phyloP scores from a whole-genome alignment of 2,113 vertebrate genomes.

The Delphinus delphis region DNA sequence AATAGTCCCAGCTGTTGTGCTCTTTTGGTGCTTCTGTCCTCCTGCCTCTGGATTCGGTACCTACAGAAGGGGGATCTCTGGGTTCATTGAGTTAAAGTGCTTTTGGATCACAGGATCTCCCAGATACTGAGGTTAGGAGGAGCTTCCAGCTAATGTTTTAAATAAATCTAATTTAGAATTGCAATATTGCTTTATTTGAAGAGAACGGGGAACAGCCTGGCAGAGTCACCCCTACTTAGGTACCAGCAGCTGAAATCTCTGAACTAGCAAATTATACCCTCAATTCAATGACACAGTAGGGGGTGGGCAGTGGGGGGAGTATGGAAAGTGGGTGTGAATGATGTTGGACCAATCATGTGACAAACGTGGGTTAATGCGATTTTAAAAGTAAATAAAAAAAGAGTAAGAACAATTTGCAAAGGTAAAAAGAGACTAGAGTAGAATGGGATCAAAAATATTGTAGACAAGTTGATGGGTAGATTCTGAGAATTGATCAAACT shows the following conservation, averaged over 20 bases:
- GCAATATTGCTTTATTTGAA: not conserved
- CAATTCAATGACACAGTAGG: not conserved
- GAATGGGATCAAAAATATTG: not conserved
- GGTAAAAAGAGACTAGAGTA: not conserved
- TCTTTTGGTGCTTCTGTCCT: not conserved
- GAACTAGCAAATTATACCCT: not conserved
- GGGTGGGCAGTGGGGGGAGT: accelerated
- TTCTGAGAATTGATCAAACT: not conserved
- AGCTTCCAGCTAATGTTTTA: not conserved
- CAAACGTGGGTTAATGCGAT: not conserved
- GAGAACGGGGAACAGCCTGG: not conserved
- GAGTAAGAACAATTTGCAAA: not conserved
- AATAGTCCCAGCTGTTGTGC: not conserved
- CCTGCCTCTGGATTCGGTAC: not conserved
- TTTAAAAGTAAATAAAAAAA: not conserved
- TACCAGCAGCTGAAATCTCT: not conserved
- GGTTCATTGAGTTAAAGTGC: not conserved
- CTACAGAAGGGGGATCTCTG: not conserved
- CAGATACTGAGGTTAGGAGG: not conserved
- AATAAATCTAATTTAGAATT: not conserved
- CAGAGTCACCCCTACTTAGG: not conserved
- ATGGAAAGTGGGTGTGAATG: not conserved
- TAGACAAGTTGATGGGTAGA: not conserved
- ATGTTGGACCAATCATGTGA: accelerated
- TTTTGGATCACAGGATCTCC: not conserved